These are phyloP conservation scores for Typhlomys cinereus DNA, from an alignment of 2,113 vertebrate species.

Conservation along the genomic window DNA sequence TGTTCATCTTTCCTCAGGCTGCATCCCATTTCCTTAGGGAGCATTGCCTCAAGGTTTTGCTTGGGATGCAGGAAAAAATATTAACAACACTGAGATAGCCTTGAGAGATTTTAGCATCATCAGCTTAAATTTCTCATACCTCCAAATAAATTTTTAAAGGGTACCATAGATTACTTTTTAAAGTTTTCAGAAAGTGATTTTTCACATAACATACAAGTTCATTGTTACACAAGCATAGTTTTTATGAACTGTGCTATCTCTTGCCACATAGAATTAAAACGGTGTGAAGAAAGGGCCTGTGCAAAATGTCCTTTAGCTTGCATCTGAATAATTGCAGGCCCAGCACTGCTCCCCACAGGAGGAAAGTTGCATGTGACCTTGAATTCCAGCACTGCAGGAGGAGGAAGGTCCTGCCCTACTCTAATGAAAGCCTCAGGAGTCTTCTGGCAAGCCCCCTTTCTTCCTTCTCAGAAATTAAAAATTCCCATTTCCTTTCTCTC, in stretches of 20 bases:
- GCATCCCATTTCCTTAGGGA: slow-evolving; percentile 65
- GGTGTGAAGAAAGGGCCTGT: background rate
- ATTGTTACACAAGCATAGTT: background rate
- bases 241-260: background rate
- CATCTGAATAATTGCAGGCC: background rate
- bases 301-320: background rate
- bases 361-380: background rate
- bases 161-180: background rate
- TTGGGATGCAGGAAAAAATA: background rate
- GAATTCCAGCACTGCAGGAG: background rate
- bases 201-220: background rate
- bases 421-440: background rate
- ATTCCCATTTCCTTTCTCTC: background rate
- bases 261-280: background rate
- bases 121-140: background rate
- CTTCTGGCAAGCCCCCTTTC: background rate
- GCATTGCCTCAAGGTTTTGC: slow-evolving; percentile 48
- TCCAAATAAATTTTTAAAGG: background rate
- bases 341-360: background rate
- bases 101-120: slow-evolving; percentile 5
- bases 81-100: slow-evolving; percentile 5
- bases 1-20: slow-evolving; percentile 47
- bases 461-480: background rate
- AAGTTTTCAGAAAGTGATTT: background rate
- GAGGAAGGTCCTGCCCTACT: background rate